Conservation (phyloP, 2,888 invertebrate genomes). For the Oscheius onirici region DNA sequence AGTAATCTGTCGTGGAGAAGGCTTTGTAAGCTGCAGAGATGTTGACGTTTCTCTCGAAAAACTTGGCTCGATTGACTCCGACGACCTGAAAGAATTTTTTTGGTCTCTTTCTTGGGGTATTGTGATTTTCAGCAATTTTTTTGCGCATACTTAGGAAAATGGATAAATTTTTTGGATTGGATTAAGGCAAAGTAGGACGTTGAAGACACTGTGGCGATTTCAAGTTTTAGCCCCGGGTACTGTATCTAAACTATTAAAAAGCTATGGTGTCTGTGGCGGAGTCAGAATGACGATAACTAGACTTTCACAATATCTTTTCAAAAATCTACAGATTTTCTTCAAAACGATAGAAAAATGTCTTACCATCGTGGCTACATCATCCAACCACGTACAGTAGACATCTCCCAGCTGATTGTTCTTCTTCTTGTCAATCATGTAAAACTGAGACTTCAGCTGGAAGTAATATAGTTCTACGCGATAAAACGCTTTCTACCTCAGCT, state of each 20-base stretch:
- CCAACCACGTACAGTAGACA: background rate
- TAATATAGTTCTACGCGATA: background rate
- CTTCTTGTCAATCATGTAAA: background rate
- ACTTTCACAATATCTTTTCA: too few species aligned
- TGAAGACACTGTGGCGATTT: too few species aligned
- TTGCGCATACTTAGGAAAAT: too few species aligned
- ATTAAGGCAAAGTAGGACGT: too few species aligned
- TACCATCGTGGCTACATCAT: background rate
- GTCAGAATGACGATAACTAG: background rate
- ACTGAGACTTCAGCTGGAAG: conserved; percentile 6
- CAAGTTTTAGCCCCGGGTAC: too few species aligned
- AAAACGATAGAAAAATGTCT: too few species aligned
- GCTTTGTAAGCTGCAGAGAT: conserved; percentile 6
- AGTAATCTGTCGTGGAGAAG: background rate
- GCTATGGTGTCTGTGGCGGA: background rate
- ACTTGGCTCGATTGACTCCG: background rate
- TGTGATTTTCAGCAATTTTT: too few species aligned
- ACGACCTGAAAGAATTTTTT: too few species aligned
- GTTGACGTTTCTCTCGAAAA: conserved; percentile 9
- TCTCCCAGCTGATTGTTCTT: background rate
- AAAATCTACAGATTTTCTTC: too few species aligned
- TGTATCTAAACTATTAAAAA: too few species aligned
- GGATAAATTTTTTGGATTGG: too few species aligned
- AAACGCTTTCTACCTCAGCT: conserved; percentile 6
- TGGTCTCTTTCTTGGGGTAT: too few species aligned